Base-by-base conservation (phyloP, 2,113 vertebrate species). In the Colossoma macropomum region DNA sequence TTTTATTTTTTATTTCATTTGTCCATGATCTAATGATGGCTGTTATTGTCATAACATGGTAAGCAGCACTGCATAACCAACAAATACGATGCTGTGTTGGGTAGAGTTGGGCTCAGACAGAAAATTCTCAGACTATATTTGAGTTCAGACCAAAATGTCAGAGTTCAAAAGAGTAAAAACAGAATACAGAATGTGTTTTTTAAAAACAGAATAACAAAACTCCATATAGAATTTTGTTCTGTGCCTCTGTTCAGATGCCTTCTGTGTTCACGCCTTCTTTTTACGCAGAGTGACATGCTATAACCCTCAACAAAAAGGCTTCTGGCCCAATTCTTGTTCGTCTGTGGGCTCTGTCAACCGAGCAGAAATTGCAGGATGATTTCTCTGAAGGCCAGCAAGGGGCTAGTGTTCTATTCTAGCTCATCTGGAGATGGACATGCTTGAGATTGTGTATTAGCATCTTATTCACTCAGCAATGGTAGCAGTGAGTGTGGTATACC, bases 401-500 rank as follows among this genome's bases (percentile, higher is more conserved):
- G 38, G 34, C 3, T 34, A 34, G 28, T 38, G 52, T 65, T 68
- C 21, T 7, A 30, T 82, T 79, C 38, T 25, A 63, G 30, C 45
- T 78, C 41, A 75, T 81, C 63, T 83, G 63, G n/a, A 79, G 28
- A 72, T 59, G 69, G 73, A 77, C 48, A 56, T 75, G 27, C 70
- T 38, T n/a, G 45, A 30, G 45, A 65, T 76, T 25, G 59, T 59
- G 48, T 60, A 79, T 87, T 75, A 84, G 63, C 68, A 82, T 56
- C 74, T 78, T 19, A 50, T 76, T 54, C 38, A 8, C 41, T 82
- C 71, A 83, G 81, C 82, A 82, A 84, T 83, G 75, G 12, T 28
- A 54, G 59, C 45, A 71, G 52, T 87, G 78, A 84, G 84, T 45
- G 38, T 78, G 13, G 54, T 38, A 83, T 54, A 80, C 80, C 73